A percentile compares a stretch with the other conserved stretches of the same genome.
phyloP scores from a whole-genome alignment of 2,888 invertebrate genomes.

The Leptopterna dolabrata region DNA sequence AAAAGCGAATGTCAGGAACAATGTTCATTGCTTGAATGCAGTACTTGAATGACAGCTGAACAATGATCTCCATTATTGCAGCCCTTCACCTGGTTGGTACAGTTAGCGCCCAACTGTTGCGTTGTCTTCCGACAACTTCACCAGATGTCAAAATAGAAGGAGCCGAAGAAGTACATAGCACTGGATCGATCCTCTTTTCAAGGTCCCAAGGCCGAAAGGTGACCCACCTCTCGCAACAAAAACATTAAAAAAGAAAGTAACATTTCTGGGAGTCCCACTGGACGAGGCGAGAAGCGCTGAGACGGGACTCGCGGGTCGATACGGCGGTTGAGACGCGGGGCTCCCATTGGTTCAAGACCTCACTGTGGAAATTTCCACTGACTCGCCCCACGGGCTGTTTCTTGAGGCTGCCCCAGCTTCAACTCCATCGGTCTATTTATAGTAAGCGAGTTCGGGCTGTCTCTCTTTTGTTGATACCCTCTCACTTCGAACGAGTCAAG shows the following conservation, averaged over 20 bases:
- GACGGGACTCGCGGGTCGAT: slow-evolving; percentile 1
- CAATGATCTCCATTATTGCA: no score
- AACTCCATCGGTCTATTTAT: neutral
- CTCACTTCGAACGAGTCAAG: slow-evolving; percentile 6
- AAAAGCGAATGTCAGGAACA: no score
- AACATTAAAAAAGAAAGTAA: neutral
- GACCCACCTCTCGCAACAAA: neutral
- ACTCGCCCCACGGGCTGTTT: neutral
- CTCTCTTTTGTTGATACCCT: slow-evolving; percentile 24
- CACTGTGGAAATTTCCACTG: slow-evolving; percentile 43
- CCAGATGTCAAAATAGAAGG: neutral
- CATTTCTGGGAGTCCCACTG: neutral
- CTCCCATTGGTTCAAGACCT: slow-evolving; percentile 25
- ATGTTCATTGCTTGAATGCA: no score
- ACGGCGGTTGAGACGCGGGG: neutral
- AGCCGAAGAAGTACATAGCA: no score
- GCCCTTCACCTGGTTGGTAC: no score
- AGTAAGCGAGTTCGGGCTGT: neutral
- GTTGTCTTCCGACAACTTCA: neutral
- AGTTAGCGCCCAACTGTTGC: neutral
- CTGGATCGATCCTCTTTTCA: neutral
- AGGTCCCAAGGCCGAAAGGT: neutral
- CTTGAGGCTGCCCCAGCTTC: neutral
- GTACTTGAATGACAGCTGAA: no score
- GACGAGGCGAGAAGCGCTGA: neutral